Base-by-base conservation (phyloP, 2,113 vertebrate species). In the Octodon degus region DNA sequence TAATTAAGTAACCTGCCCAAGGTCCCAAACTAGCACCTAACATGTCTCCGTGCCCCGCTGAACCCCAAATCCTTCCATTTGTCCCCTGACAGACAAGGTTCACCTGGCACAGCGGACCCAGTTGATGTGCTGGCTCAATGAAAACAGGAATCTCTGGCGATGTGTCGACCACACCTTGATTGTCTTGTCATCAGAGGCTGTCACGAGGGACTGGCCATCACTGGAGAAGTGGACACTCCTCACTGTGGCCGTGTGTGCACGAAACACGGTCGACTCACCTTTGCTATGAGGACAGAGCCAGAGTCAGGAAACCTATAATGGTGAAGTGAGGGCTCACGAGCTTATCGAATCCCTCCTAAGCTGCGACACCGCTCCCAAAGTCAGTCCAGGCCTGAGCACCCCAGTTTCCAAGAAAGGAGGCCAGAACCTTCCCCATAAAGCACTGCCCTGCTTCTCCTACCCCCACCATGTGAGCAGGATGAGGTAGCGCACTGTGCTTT, bases 81-180 rank as follows among this genome's bases (percentile, higher is more conserved):
- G 3, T 82, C 60, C 70, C n/a, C 34, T 62, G 80, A 24, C 16
- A 62, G 19, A 30, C 0, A 0, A 0, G 1, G 97, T 99, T 72
- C 98, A 99, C 99, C 98, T 99, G 94, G 99, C 99, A 98, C 99
- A 99, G 97, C 99, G 99, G 97, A 99, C 99, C 99, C 99, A 99
- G 98, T 99, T 99, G 97, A 99, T 99, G 98, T 99, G 99, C 95
- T 99, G 99, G 93, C 96, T 99, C 87, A 99, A 98, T 16, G 99
- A 99, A 97, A 99, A 99, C 2, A 99, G 98, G 95, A 99, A 99
- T 96, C 99, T 99, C 97, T 99, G 99, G 77, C 99, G 98, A 97
- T 99, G 99, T 76, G 99, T 99, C 0, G 98, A 99, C 99, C 99
- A 99, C 92, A 99, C 99, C 98, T 99, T 99, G 94, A 99, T 60